Percentiles rank a stretch among this genome's conserved stretches.
Conservation (phyloP, 2,888 invertebrate genomes). For the Cactoblastis cactorum region DNA sequence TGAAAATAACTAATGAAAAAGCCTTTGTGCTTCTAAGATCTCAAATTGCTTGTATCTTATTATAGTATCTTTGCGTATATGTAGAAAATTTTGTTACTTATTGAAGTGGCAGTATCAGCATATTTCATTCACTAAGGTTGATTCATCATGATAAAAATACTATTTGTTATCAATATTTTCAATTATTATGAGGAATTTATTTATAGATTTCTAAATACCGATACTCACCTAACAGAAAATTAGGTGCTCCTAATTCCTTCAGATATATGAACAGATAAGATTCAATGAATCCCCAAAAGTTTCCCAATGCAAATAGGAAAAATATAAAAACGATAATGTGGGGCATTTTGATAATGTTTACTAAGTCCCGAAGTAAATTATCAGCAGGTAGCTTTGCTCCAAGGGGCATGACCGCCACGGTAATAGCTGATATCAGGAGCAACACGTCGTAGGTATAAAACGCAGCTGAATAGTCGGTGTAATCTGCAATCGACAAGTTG, state of each 20-base stretch:
- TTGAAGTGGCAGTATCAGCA: too few species aligned
- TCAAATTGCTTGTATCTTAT: too few species aligned
- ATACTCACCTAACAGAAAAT: constrained; percentile 85
- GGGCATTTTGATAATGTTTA: constrained; percentile 87
- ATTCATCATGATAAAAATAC: too few species aligned
- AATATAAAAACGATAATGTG: constrained; percentile 89
- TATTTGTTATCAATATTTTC: too few species aligned
- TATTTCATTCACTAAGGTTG: too few species aligned
- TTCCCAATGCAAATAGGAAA: constrained; percentile 89
- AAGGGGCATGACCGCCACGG: constrained; percentile 88
- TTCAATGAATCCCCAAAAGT: constrained; percentile 94
- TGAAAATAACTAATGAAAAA: too few species aligned
- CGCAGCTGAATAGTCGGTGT: constrained; percentile 93
- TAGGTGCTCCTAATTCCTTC: constrained; percentile 90
- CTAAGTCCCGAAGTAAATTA: constrained; percentile 86
- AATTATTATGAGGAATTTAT: background rate
- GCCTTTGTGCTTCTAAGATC: too few species aligned
- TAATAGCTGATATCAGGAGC: constrained; percentile 84
- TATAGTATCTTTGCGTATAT: too few species aligned
- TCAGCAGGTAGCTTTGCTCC: constrained; percentile 88
- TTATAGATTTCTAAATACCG: background rate
- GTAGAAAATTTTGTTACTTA: too few species aligned
- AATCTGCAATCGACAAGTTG: constrained; percentile 77
- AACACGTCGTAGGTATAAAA: constrained; percentile 89
- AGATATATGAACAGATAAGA: constrained; percentile 92